Conservation (phyloP, 2,113 vertebrate genomes). For the Glaucidium brasilianum region DNA sequence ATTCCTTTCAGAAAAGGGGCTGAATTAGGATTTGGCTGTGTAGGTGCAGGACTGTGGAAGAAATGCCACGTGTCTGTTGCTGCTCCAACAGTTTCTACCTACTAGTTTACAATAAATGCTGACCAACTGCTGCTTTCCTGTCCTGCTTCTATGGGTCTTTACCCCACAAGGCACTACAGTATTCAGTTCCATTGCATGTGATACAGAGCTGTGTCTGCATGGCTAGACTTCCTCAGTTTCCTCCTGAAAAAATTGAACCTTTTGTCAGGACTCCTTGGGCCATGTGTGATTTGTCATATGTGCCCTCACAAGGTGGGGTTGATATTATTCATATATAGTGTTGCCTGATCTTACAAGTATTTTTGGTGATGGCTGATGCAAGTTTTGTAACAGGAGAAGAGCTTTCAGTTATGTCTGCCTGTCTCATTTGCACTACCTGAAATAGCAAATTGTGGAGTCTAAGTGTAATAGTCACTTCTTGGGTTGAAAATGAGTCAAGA, state of each 20-base stretch:
- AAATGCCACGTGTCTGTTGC: fast-evolving
- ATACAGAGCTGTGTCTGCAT: not conserved
- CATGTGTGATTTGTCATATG: not conserved
- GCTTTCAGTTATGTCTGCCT: not conserved
- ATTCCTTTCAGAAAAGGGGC: not conserved
- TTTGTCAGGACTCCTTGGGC: not conserved
- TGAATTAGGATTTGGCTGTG: not conserved
- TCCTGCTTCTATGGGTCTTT: not conserved
- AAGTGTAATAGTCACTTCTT: not conserved
- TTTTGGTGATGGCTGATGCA: not conserved
- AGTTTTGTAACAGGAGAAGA: not conserved
- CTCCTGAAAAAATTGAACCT: not conserved
- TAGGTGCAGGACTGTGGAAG: not conserved
- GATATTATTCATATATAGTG: not conserved
- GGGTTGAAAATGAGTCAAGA: not conserved
- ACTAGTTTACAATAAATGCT: not conserved
- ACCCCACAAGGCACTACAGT: not conserved
- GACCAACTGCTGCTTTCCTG: not conserved
- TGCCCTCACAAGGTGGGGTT: not conserved
- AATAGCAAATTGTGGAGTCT: not conserved
- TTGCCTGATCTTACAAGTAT: not conserved
- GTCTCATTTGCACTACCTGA: not conserved
- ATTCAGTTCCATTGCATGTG: not conserved
- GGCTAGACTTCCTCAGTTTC: not conserved
- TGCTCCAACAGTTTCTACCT: not conserved